Base-by-base conservation (phyloP, 92 coral and sea anemone genomes). In the Muricea muricata region DNA sequence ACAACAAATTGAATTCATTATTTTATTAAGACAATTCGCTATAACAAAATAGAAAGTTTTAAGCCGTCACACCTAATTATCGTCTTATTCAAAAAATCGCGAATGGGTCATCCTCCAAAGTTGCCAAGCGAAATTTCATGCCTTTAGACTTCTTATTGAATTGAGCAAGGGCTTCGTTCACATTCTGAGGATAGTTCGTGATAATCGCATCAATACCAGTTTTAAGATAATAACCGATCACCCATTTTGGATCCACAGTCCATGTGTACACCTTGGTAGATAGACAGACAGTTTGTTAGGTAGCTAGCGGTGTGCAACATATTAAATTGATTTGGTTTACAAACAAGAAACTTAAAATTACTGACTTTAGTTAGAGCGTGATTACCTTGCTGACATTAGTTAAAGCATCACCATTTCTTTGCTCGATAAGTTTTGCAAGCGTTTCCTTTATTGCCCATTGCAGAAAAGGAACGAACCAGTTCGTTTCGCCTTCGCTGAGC, bases 71-170 rank as follows among this genome's bases (percentile, higher is more conserved):
- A n/a, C n/a, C n/a, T n/a, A n/a, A n/a, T n/a, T n/a, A n/a, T n/a
- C n/a, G n/a, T n/a, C n/a, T 39, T 39, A 45, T 45, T 45, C 15
- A 45, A 45, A 8, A 45, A 1, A 5, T 9, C 50, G 4, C 63
- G 56, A 83, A 83, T 14, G 87, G 87, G 71, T 83, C 39, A 30
- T 83, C 87, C 17, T 83, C 71, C 87, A 83, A 70, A 25, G 87
- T 83, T 35, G 87, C 87, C 52, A 83, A 52, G 80, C 46, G 46
- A 52, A 83, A 24, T 37, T 71, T 68, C 31, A 70, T 70, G 34
- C 61, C 76, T 58, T 10, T 28, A 42, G 25, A 39, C 23, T 29
- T 45, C 20, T 40, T 81, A 20, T 65, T 57, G 13, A 70, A 32
- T 60, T 83, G 25, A 17, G 58, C 52, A 58, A 83, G 48, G 48